Evolutionary conservation across 2,888 invertebrate species (phyloP), one percentile per base, ranked within the genome.

Genomic region (Eledona agricola): DNA sequence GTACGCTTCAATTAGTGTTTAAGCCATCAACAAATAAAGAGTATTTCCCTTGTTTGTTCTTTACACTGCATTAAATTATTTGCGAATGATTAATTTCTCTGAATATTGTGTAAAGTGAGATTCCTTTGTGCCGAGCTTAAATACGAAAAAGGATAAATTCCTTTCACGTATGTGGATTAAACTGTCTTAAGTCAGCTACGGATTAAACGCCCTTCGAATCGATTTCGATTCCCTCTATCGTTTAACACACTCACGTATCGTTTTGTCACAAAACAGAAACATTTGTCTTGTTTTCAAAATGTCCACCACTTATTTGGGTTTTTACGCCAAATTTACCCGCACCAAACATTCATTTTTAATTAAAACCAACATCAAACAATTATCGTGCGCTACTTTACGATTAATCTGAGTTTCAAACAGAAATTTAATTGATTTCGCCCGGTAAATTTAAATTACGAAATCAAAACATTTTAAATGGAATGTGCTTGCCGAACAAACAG

Each of bases 131-230:
- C 26, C 20, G 16, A 10, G 28, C 13, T 23, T 46, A 46, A 52
- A 37, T 19, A 29, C 17, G 16, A 46, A 31, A 28, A 35, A 13
- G 32, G 20, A 32, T 19, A 55, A 55, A 55, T 55, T 46, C 55
- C 19, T 26, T 20, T 35, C 55, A 52, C 55, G 55, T 55, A 50
- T 50, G 45, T 25, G 51, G 56, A 52, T 56, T 56, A 47, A 56
- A 49, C 37, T 49, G 56, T 35, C 51, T 56, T 56, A 56, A 56
- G 49, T 56, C 32, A 17, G 45, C 38, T 35, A 58, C 52, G 61
- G 61, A 61, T 60, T 61, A 61, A 61, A 54, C 32, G 58, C 49
- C 57, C 58, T 59, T 63, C 60, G 59, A 58, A 61, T 59, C 60
- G 50, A 53, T 59, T 57, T 59, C 56, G 54, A 59, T 53, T 56